phyloP scores from a whole-genome alignment of 2,888 invertebrate species.

The Pseudanteris insignis region DNA sequence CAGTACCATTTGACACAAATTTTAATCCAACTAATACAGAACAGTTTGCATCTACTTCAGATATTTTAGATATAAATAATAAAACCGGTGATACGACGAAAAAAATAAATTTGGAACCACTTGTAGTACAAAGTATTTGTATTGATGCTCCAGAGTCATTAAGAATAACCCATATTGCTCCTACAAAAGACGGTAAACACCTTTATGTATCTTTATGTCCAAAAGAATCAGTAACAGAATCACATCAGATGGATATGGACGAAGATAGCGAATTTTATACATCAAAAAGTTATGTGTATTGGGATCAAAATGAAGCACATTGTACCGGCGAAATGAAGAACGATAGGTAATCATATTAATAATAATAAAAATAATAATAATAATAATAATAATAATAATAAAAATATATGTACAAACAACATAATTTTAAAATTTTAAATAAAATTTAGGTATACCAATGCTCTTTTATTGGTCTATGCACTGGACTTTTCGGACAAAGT shows the following conservation, averaged over 20 bases:
- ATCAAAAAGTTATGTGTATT: slow-evolving; percentile 68
- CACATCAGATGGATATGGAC: slow-evolving; percentile 63
- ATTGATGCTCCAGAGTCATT: slow-evolving; percentile 59
- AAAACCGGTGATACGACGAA: slow-evolving; percentile 56
- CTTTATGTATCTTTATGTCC: slow-evolving; percentile 59
- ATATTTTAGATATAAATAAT: slow-evolving; percentile 54
- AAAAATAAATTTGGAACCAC: slow-evolving; percentile 57
- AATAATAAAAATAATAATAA: too few species aligned
- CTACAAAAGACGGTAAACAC: slow-evolving; percentile 59
- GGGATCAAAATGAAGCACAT: slow-evolving; percentile 71
- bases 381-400: too few species aligned
- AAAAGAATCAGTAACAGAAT: slow-evolving; percentile 55
- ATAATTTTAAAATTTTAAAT: not conserved
- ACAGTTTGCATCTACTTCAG: slow-evolving; percentile 61
- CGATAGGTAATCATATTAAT: slow-evolving; percentile 33
- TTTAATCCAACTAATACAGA: slow-evolving; percentile 60
- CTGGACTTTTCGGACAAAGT: slow-evolving; percentile 69
- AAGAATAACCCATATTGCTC: slow-evolving; percentile 54
- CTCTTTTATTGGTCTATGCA: slow-evolving; percentile 70
- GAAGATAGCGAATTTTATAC: slow-evolving; percentile 61
- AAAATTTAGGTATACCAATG: slow-evolving; percentile 51
- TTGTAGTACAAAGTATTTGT: slow-evolving; percentile 58
- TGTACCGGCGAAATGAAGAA: slow-evolving; percentile 69
- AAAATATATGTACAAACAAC: too few species aligned
- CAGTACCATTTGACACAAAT: slow-evolving; percentile 55